Conservation (phyloP, 2,888 invertebrate genomes). For the Carterocephalus palaemon region DNA sequence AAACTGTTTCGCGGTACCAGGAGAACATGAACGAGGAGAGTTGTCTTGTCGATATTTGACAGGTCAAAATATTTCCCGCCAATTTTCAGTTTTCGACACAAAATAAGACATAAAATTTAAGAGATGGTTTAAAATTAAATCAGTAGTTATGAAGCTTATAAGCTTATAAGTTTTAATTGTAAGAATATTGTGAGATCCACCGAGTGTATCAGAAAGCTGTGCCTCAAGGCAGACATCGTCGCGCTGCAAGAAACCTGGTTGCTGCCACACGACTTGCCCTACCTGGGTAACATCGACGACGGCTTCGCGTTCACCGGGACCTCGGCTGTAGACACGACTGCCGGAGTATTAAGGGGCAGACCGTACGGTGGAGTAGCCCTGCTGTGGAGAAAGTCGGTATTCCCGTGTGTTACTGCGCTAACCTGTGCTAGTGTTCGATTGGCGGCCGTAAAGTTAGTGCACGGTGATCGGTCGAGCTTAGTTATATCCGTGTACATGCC, state of each 20-base stretch:
- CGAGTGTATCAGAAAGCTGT: conserved; percentile 17
- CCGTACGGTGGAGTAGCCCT: conserved; percentile 1
- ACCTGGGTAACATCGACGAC: no score
- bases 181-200: conserved; percentile 20
- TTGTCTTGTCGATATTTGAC: no score
- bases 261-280: no score
- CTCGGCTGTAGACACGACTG: neutral
- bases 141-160: no score
- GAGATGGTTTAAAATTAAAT: conserved; percentile 3
- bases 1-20: no score
- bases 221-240: conserved; percentile 11
- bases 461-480: neutral
- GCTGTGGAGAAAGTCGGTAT: neutral
- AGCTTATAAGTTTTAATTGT: conserved; percentile 25
- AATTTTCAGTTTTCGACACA: no score
- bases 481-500: conserved; percentile 1
- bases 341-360: neutral
- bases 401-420: neutral
- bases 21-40: no score
- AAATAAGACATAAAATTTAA: neutral
- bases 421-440: neutral
- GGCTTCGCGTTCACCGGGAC: neutral
- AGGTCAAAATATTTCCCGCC: no score
- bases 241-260: no score
- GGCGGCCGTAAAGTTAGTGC: neutral